phyloP scores from a whole-genome alignment of 2,797 vertebrate genomes.

The Manis crassicaudata region DNA sequence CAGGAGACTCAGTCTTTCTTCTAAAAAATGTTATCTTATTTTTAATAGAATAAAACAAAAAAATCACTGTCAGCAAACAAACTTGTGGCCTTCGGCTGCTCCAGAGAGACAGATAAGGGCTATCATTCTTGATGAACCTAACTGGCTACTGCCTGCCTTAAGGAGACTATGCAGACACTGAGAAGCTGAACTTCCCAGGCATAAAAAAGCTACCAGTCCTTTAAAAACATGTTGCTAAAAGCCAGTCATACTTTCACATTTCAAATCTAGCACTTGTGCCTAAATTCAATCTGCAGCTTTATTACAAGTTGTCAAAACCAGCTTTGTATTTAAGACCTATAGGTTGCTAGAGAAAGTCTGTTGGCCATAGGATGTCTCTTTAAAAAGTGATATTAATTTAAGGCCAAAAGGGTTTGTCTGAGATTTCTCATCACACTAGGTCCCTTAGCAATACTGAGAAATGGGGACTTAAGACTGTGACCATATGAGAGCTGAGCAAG shows the following conservation, averaged over 20 bases:
- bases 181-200: not conserved
- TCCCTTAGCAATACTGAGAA: not conserved
- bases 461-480: not conserved
- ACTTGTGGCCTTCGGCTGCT: not conserved
- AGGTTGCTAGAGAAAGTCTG: not conserved
- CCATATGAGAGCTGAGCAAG: not conserved
- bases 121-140: not conserved
- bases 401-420: not conserved
- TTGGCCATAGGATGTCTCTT: not conserved
- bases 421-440: not conserved
- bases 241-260: not conserved
- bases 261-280: not conserved
- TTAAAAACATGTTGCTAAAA: not conserved
- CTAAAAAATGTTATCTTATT: not conserved
- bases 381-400: slow-evolving; percentile 38
- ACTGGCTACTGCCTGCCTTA: not conserved
- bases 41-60: not conserved
- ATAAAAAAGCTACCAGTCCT: not conserved
- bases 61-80: not conserved
- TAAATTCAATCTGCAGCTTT: slow-evolving; percentile 39
- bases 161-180: not conserved
- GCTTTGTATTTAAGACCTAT: slow-evolving; percentile 39
- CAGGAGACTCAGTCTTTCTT: slow-evolving; percentile 42
- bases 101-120: not conserved
- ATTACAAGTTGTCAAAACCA: slow-evolving; percentile 24